Conservation (phyloP, 2,797 vertebrate species). For the Takifugu ocellatus region DNA sequence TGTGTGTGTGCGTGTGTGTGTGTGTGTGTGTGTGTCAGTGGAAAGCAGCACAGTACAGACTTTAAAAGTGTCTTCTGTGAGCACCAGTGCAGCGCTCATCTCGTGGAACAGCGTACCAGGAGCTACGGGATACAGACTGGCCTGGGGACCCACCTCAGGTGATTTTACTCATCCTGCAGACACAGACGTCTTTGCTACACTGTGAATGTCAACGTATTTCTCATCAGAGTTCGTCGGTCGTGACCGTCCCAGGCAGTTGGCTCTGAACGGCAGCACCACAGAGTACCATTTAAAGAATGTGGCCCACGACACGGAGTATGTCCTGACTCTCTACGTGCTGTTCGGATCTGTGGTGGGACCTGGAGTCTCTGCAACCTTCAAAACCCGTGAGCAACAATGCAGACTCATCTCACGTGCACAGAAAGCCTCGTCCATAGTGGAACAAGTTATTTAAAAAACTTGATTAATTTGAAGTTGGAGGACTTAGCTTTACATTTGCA, state of each 20-base stretch:
- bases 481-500: no score
- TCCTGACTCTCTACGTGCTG: constrained; percentile 85
- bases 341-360: constrained; percentile 83
- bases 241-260: constrained; percentile 82
- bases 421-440: no score
- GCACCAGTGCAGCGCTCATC: constrained; percentile 74
- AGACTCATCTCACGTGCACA: no score
- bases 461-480: no score
- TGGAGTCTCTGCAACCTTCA: constrained; percentile 83
- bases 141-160: constrained; percentile 88
- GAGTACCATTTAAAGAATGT: constrained; percentile 76
- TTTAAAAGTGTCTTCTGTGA: constrained; percentile 79
- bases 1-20: constrained; percentile 1
- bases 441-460: no score
- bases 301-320: constrained; percentile 83
- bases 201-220: not conserved
- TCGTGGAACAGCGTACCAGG: constrained; percentile 84
- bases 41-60: constrained; percentile 82
- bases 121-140: constrained; percentile 85
- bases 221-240: constrained; percentile 79
- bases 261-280: constrained; percentile 77
- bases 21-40: constrained; percentile 67
- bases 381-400: constrained; percentile 7
- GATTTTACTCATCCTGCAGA: constrained; percentile 5
- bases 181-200: not conserved